Evolutionary conservation across 2,888 invertebrate species (phyloP).

Genomic region (Gastracanthus pulcherrimus): DNA sequence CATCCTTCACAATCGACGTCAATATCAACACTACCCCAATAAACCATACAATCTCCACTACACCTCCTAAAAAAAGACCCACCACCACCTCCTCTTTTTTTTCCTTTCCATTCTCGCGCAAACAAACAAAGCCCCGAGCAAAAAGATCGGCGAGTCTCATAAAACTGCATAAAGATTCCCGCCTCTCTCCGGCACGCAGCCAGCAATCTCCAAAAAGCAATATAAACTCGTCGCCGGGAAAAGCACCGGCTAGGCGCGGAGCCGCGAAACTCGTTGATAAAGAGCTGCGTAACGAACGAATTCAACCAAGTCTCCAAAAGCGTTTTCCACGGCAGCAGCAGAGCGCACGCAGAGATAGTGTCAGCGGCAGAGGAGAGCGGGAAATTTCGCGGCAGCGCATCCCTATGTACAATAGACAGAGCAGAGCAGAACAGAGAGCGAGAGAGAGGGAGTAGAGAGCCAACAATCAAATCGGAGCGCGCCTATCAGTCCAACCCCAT

Average conservation of each 20-base stretch:
- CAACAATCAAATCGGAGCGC: slow-evolving; percentile 76
- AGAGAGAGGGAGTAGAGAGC: slow-evolving; percentile 60
- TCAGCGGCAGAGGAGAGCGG: slow-evolving; percentile 66
- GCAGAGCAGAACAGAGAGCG: background rate
- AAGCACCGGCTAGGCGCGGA: slow-evolving; percentile 50
- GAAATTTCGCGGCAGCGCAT: slow-evolving; percentile 52
- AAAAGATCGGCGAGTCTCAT: slow-evolving; percentile 40
- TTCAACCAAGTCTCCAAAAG: slow-evolving; percentile 9
- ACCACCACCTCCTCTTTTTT: background rate
- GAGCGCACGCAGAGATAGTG: slow-evolving; percentile 67
- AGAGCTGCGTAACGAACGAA: background rate
- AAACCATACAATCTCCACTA: background rate
- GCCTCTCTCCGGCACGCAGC: no score
- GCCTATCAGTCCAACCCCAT: slow-evolving; percentile 65
- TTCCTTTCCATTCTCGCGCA: background rate
- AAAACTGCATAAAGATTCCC: slow-evolving; percentile 52
- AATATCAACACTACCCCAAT: no score
- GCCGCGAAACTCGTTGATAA: slow-evolving; percentile 13
- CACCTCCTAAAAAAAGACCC: background rate
- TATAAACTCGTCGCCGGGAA: slow-evolving; percentile 31
- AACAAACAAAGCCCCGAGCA: no score
- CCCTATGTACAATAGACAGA: slow-evolving; percentile 24
- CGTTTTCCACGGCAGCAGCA: slow-evolving; percentile 11
- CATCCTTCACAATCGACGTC: no score
- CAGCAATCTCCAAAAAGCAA: no score